Evolutionary conservation across 37 sponge, comb jelly and placozoan species (phyloP), one percentile per base, ranked within the genome.

Genomic region (Axinella damicornis): DNA sequence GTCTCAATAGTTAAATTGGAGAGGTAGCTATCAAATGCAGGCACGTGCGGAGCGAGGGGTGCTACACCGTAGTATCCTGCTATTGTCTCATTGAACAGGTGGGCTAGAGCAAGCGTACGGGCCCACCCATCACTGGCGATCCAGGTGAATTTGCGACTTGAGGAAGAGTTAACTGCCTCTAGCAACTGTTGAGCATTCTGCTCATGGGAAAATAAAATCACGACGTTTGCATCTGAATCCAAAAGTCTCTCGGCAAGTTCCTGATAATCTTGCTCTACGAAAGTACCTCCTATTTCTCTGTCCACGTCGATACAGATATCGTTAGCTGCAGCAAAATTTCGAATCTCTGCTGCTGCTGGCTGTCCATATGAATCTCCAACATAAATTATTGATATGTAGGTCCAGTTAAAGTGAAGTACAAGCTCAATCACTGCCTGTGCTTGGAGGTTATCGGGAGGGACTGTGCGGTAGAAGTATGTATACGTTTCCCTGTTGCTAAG

Each of bases 381-480:
- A 37, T 65, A 30, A 22, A 85, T 52, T 0, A 41, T 57, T 24
- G 56, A 55, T 11, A 89, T 77, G 53, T 59, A 82, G 34, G 61
- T 81, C 91, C 91, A 90, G 18, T 66, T 62, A 55, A 90, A 88
- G 22, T 36, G 39, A 16, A 14, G 68, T 2, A 81, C 31, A 16
- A 95, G 61, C 57, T 88, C 95, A 21, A 92, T 87, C 79, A 95
- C 92, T n/a, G 95, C 95, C n/a, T 18, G 31, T 13, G 87, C 84
- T 38, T 95, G 90, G 32, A 89, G 53, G 40, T 75, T 73, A 52
- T 95, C 92, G 22, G 95, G 57, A 0, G 92, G 85, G 1, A 95
- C 63, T 17, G 95, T 92, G 27, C 95, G 92, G 58, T 80, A 77
- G 71, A 95, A 95, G 30, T 81, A 95, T 2, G 32, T 31, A 76